Base-by-base conservation (phyloP, 37 sponge, comb jelly and placozoan genomes). In the Crambe crambe region DNA sequence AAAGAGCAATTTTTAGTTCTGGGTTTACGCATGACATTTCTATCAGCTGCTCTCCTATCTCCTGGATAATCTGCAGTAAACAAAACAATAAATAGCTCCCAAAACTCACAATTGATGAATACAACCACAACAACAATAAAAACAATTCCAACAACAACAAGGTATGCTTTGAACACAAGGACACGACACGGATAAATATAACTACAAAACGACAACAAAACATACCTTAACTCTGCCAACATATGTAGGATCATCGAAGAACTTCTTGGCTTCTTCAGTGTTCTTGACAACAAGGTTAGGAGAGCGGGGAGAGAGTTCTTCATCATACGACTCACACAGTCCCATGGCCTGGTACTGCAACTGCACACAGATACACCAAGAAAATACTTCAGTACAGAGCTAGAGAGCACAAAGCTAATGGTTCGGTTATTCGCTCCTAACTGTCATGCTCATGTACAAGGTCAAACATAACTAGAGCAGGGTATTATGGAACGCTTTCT, bases 281-380 rank as follows among this genome's bases (percentile, higher is more conserved):
- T 42, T 8, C 2, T 21, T 34, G 34, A 18, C 22, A 6, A 18
- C 34, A 1, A 17, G 2, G 20, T 56, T 2, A 2, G 40, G 25
- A 29, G 60, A 23, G 42, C 32, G 21, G 15, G 31, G 38, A 25
- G 70, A 47, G 17, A 37, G 40, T 2, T 85, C 81, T 41, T 76
- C 86, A 1, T 87, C 70, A 58, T 56, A 70, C 3, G 68, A 76
- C 8, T 81, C 88, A 73, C 43, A 37, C 51, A 91, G 72, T 8
- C 88, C 92, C 79, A 91, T 74, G 37, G 75, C 68, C 51, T 70
- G 63, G 72, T 91, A 91, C 61, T 91, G 92, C 25, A 91, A 61
- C 92, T 91, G 42, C 37, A 26, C 35, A 42, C 26, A 75, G 40
- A 31, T 54, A 73, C 74, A 73, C 21, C 3, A 3, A 6, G 30